Conservation (phyloP, 2,113 vertebrate species). For the Machaerirhynchus nigripectus region DNA sequence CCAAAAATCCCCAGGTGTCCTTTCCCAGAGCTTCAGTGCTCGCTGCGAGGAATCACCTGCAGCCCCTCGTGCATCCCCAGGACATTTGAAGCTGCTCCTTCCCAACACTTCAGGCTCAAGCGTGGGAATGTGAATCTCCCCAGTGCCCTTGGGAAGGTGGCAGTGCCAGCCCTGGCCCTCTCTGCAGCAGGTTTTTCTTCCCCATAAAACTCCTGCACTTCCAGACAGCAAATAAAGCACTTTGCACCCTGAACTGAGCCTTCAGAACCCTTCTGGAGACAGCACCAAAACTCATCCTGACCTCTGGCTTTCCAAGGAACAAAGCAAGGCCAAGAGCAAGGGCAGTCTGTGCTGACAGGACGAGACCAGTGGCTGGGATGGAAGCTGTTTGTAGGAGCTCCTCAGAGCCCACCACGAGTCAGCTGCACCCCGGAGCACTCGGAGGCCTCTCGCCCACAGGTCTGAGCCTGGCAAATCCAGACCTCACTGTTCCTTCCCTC, state of each 20-base stretch:
- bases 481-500: background rate
- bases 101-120: background rate
- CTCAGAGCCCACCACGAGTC: background rate
- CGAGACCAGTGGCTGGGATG: rapidly evolving
- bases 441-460: background rate
- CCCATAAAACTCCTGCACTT: background rate
- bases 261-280: background rate
- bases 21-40: background rate
- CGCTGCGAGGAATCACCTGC: background rate
- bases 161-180: background rate
- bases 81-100: background rate
- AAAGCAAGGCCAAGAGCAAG: background rate
- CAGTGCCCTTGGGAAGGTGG: background rate
- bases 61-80: background rate
- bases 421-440: background rate
- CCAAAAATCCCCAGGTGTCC: background rate
- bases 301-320: background rate
- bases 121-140: background rate
- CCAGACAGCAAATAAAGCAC: background rate
- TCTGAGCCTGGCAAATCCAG: background rate
- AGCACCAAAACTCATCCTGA: background rate
- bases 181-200: background rate
- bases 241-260: background rate
- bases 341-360: background rate
- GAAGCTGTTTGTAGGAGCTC: background rate